phyloP scores from a whole-genome alignment of 2,888 invertebrate genomes.

The Noctua comes region DNA sequence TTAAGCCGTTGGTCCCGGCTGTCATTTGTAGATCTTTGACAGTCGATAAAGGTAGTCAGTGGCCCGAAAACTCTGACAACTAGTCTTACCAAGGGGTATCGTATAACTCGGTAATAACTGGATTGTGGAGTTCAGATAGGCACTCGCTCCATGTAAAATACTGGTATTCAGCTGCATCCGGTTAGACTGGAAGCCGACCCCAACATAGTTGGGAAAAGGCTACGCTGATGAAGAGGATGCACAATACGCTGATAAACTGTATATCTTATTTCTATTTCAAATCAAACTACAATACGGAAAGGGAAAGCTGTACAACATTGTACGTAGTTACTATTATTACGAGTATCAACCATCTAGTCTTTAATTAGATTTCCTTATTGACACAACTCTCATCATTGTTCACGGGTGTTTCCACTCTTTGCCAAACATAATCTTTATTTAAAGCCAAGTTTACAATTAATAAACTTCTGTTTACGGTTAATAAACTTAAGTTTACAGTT shows the following conservation, averaged over 20 bases:
- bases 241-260: background rate
- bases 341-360: constrained; percentile 20
- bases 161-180: background rate
- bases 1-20: background rate
- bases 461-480: constrained; percentile 64
- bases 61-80: too few species aligned
- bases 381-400: constrained; percentile 16
- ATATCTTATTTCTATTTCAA: background rate
- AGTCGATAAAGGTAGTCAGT: too few species aligned
- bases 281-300: constrained; percentile 7
- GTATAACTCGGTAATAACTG: too few species aligned
- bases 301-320: constrained; percentile 30
- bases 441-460: constrained; percentile 65
- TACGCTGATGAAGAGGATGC: background rate
- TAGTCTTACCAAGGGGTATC: background rate
- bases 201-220: background rate
- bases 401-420: constrained; percentile 76
- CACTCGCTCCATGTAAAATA: too few species aligned
- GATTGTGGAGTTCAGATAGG: background rate
- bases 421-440: constrained; percentile 68
- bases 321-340: background rate
- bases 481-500: constrained; percentile 64
- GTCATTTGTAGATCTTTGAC: background rate
- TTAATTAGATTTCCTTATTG: constrained; percentile 38
- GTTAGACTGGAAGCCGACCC: background rate